phyloP scores from a whole-genome alignment of 1,140 invertebrate species.

The Zaprionus kolodkinae region DNA sequence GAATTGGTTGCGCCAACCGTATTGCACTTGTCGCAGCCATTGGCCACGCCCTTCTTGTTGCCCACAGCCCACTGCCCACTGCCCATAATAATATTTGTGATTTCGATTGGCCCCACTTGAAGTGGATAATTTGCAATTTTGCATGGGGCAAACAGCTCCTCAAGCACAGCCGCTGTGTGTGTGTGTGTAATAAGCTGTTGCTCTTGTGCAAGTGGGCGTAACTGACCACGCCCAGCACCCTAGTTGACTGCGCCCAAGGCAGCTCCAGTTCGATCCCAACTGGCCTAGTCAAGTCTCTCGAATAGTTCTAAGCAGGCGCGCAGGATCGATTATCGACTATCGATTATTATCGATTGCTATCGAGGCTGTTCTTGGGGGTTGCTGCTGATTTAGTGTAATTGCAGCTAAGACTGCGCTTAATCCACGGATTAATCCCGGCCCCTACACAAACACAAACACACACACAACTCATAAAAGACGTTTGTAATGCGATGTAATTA shows the following conservation, averaged over 20 bases:
- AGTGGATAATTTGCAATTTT: constrained; percentile 57
- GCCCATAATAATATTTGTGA: constrained; percentile 11
- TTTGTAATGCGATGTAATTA: constrained; percentile 2
- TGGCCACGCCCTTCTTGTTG: constrained; percentile 32
- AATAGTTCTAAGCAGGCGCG: neutral
- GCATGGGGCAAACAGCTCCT: constrained; percentile 12
- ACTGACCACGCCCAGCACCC: constrained; percentile 20
- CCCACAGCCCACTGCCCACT: neutral
- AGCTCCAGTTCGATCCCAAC: neutral
- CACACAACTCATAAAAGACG: constrained; percentile 1
- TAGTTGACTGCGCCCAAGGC: neutral
- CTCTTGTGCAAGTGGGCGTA: constrained; percentile 34
- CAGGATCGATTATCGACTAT: too few species aligned
- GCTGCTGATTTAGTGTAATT: neutral
- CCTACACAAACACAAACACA: neutral
- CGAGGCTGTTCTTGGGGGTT: neutral
- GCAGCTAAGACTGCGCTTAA: constrained; percentile 1
- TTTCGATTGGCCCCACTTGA: constrained; percentile 16
- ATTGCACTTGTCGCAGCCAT: constrained; percentile 58
- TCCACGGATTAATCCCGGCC: neutral
- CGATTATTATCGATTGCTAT: neutral
- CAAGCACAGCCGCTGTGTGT: neutral
- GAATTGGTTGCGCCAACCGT: constrained; percentile 46
- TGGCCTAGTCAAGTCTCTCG: neutral
- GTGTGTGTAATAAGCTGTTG: constrained; percentile 24